Evolutionary conservation across 2,888 invertebrate genomes (phyloP).

Genomic region (Chelonus formosanus): DNA sequence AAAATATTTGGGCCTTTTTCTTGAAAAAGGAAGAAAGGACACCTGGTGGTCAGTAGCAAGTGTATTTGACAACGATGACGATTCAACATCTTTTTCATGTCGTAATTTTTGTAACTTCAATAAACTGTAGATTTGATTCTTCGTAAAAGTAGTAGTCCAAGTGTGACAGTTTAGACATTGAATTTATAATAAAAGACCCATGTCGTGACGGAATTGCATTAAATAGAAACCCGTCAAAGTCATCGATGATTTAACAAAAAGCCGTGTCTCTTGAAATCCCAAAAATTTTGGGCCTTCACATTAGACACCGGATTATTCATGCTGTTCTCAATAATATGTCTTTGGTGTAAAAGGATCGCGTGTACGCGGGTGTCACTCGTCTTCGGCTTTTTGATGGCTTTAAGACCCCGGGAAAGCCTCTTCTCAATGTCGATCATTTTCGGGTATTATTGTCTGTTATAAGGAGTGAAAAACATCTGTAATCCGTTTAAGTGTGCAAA

Average conservation of each 20-base stretch:
- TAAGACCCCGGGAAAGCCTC: slow-evolving; percentile 27
- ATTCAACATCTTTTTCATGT: background rate
- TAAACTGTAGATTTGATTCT: slow-evolving; percentile 19
- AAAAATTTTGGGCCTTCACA: slow-evolving; percentile 37
- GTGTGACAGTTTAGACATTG: background rate
- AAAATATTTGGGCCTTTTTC: slow-evolving; percentile 8
- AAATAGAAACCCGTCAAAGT: slow-evolving; percentile 31
- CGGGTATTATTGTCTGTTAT: slow-evolving; percentile 29
- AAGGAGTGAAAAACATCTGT: slow-evolving; percentile 61
- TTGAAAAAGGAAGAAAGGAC: slow-evolving; percentile 9
- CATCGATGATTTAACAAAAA: slow-evolving; percentile 21
- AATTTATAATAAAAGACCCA: background rate
- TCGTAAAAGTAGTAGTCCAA: background rate
- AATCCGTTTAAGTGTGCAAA: slow-evolving; percentile 65
- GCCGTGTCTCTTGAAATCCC: slow-evolving; percentile 1
- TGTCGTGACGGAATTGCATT: slow-evolving; percentile 26
- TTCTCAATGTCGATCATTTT: slow-evolving; percentile 24
- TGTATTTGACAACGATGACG: slow-evolving; percentile 11
- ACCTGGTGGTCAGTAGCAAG: slow-evolving; percentile 24
- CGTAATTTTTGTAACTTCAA: background rate
- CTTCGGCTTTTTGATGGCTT: slow-evolving; percentile 26
- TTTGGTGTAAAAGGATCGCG: slow-evolving; percentile 4
- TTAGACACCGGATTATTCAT: slow-evolving; percentile 52
- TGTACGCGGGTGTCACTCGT: slow-evolving; percentile 13
- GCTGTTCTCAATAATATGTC: slow-evolving; percentile 34